A percentile compares a stretch with the other conserved stretches of the same genome.
Conservation (phyloP, 2,888 invertebrate species). For the Agrochola macilenta region DNA sequence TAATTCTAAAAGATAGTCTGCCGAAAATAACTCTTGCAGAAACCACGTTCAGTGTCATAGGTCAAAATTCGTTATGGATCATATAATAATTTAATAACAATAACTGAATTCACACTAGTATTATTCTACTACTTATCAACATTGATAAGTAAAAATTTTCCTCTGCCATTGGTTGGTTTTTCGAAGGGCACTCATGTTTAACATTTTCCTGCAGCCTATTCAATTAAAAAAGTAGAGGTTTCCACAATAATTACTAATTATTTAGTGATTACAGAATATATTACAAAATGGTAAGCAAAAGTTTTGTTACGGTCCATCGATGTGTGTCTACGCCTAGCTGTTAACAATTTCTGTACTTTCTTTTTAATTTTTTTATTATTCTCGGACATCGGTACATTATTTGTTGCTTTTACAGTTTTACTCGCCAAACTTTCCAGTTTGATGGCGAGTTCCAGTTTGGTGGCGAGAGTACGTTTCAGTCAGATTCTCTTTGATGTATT, state of each 20-base stretch:
- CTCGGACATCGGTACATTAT: too few species aligned
- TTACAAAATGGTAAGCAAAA: not conserved
- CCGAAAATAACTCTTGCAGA: constrained; percentile 8
- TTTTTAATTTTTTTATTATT: too few species aligned
- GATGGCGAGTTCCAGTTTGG: too few species aligned
- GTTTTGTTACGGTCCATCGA: not conserved
- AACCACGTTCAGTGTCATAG: constrained; percentile 25
- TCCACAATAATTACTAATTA: not conserved
- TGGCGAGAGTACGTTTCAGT: too few species aligned
- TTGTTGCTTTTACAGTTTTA: too few species aligned
- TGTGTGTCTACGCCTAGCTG: not conserved
- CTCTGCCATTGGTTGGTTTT: constrained; percentile 40
- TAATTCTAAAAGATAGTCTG: not conserved
- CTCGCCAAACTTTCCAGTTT: too few species aligned
- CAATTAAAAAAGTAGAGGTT: not conserved
- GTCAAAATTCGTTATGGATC: constrained; percentile 16
- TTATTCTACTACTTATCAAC: not conserved
- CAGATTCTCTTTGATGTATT: not conserved
- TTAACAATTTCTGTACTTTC: not conserved
- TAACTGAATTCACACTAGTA: not conserved
- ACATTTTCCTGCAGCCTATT: not conserved
- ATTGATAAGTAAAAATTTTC: constrained; percentile 28
- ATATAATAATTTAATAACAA: constrained; percentile 16
- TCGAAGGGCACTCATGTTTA: constrained; percentile 40
- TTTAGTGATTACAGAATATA: not conserved